Conservation (phyloP, 2,888 invertebrate species). For the Hirtodrosophila alboralis region DNA sequence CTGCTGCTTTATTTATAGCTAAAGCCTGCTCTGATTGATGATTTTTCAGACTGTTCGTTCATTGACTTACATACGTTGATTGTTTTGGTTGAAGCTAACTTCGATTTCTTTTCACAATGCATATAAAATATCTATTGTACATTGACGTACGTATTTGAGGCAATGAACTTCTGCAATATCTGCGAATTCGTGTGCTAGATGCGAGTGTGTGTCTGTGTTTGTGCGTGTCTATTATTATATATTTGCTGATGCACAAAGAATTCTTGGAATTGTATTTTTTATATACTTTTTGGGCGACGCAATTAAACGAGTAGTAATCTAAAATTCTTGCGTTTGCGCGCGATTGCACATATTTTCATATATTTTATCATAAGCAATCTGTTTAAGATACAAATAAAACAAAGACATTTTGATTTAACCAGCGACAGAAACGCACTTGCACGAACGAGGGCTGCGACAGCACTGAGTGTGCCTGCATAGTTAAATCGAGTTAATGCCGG, state of each 20-base stretch:
- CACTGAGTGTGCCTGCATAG: slow-evolving; percentile 43
- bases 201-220: slow-evolving; percentile 28
- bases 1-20: slow-evolving; percentile 56
- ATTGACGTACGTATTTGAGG: slow-evolving; percentile 43
- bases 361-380: slow-evolving; percentile 31
- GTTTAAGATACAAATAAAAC: slow-evolving; percentile 51
- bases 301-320: slow-evolving; percentile 15
- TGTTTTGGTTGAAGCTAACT: slow-evolving; percentile 46
- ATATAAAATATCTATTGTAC: slow-evolving; percentile 59
- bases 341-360: slow-evolving; percentile 44
- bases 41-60: slow-evolving; percentile 31
- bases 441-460: slow-evolving; percentile 53
- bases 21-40: slow-evolving; percentile 34
- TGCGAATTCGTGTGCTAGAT: slow-evolving; percentile 32
- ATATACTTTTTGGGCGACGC: slow-evolving; percentile 13
- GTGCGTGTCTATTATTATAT: slow-evolving; percentile 66
- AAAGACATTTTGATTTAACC: slow-evolving; percentile 52
- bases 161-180: slow-evolving; percentile 65
- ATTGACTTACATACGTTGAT: slow-evolving; percentile 49
- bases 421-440: slow-evolving; percentile 53
- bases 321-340: slow-evolving; percentile 6
- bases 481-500: slow-evolving; percentile 12
- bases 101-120: slow-evolving; percentile 55
- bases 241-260: slow-evolving; percentile 49
- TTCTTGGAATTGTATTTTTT: slow-evolving; percentile 8